phyloP scores from a whole-genome alignment of 2,888 invertebrate genomes.

The Drepana falcataria region DNA sequence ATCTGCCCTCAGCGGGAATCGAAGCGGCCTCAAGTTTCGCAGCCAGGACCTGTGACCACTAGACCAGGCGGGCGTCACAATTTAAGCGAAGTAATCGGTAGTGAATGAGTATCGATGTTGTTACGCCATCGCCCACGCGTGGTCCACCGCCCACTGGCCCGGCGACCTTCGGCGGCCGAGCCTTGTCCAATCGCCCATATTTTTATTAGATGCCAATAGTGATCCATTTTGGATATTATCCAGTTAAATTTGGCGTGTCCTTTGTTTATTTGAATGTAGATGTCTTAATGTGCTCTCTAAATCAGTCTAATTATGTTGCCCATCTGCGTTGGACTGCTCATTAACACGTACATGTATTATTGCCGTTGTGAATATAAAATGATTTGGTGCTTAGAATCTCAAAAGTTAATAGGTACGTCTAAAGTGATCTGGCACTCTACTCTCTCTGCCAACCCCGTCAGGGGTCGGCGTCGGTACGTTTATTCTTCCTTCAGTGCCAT shows the following conservation, averaged over 20 bases:
- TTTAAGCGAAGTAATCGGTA: no score
- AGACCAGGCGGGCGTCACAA: no score
- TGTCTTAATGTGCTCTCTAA: background rate
- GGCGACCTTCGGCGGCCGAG: constrained; percentile 2
- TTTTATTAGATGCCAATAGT: background rate
- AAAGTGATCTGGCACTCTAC: no score
- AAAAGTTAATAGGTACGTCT: no score
- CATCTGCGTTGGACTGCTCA: background rate
- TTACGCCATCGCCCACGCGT: constrained; percentile 12
- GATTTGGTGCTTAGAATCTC: no score
- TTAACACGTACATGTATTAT: background rate
- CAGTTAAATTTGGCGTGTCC: background rate
- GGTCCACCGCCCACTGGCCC: constrained; percentile 18
- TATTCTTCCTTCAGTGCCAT: no score
- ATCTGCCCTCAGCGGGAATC: no score
- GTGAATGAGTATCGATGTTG: background rate
- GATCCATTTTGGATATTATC: background rate
- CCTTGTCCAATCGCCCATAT: background rate
- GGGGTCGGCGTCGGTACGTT: no score
- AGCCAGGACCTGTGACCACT: no score
- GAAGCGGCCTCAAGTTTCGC: no score
- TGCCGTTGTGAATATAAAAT: no score
- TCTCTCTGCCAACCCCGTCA: no score
- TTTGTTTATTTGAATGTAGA: background rate
- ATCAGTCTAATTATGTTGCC: background rate